Base-by-base conservation (phyloP, 2,888 invertebrate genomes). In the Pyrgus malvae region DNA sequence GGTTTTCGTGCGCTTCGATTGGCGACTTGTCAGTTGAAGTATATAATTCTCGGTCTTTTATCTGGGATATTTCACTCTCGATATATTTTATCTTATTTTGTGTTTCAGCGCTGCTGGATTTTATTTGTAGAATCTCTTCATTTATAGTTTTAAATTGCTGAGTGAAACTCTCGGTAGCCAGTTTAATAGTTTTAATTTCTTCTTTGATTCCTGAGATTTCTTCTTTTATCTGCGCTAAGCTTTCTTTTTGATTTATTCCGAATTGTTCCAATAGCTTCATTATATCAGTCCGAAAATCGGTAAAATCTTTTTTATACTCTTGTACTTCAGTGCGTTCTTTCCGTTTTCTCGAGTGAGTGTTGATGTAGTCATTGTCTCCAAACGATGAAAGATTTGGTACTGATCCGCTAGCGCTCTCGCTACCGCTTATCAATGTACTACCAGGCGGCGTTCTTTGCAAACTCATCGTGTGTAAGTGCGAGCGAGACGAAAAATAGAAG, bases 1-100 rank as follows among this genome's bases (percentile, higher is more conserved):
- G 48, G 54, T 60, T 51, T 62, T 65, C 59, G 27, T 62, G 56
- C 5, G 9, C 12, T 9, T 19, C 9, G 31, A 40, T 2, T 0
- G 38, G 58, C 60, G 62, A 29, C 45, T 60, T 48, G n/a, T n/a
- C 8, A 27, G 8, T 3, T n/a, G 27, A n/a, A n/a, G n/a, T n/a
- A n/a, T n/a, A n/a, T n/a, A n/a, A n/a, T 27, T n/a, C 27, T 16
- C 37, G 48, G 7, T 6, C 25, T 48, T 48, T 35, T 4, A 48
- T n/a, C 9, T n/a, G 5, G 2, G 14, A 25, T 17, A 48, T 14
- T 16, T 48, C 48, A 1, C 9, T 17, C 17, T 37, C 17, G 16
- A 37, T 19, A 7, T 19, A 9, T 21, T 38, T 38, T 2, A 38
- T 11, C n/a, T 21, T 38, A 12, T 38, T 6, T 38, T 21, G 4